phyloP scores from a whole-genome alignment of 2,888 invertebrate genomes.

The Calephelis perditalis region DNA sequence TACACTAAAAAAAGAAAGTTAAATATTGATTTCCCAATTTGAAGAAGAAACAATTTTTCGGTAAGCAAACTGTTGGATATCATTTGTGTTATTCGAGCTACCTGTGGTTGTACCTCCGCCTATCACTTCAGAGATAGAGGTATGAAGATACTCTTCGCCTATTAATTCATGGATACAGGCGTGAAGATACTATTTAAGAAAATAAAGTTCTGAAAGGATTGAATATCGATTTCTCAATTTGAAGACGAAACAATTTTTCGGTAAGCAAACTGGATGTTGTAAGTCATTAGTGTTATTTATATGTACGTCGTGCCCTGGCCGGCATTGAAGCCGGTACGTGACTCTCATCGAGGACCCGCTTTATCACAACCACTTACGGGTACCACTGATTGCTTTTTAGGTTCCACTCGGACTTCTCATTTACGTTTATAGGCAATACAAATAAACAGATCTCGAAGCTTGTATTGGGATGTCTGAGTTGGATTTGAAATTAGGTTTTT shows the following conservation, averaged over 20 bases:
- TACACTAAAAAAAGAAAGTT: no score
- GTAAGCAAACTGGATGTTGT: conserved; percentile 42
- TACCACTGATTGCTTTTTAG: conserved; percentile 23
- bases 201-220: no score
- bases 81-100: no score
- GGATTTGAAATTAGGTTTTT: no score
- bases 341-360: conserved; percentile 28
- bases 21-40: conserved; percentile 19
- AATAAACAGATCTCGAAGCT: background rate
- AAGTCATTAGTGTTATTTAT: conserved; percentile 73
- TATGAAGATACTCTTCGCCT: no score
- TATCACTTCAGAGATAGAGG: no score
- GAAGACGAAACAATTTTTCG: conserved; percentile 23
- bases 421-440: conserved; percentile 1
- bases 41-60: conserved; percentile 23
- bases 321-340: conserved; percentile 33
- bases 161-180: no score
- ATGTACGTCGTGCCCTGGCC: conserved; percentile 56
- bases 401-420: conserved; percentile 4
- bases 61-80: conserved; percentile 12
- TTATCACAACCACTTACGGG: conserved; percentile 23
- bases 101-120: no score
- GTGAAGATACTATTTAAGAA: no score
- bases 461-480: no score
- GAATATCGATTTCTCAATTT: conserved; percentile 20